Base-by-base conservation (phyloP, 2,888 invertebrate genomes). In the Pinctada fucata region DNA sequence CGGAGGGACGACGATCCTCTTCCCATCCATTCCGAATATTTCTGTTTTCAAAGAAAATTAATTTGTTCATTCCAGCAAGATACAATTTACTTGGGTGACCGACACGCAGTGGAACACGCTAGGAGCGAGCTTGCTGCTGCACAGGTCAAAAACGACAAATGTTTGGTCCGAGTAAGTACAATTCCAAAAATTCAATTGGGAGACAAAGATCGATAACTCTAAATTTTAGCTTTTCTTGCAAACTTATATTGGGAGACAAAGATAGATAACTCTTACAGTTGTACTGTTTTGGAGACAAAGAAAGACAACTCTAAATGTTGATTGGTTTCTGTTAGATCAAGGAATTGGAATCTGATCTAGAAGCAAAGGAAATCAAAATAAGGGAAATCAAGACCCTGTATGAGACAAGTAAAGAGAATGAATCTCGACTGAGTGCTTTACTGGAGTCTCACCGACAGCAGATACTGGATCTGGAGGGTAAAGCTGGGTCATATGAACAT, bases 311-410 rank as follows among this genome's bases (percentile, higher is more conserved):
- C n/a, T n/a, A n/a, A n/a, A n/a, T n/a, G n/a, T n/a, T n/a, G n/a
- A n/a, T n/a, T n/a, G n/a, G n/a, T n/a, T n/a, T n/a, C 16, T 85
- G 83, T 13, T 74, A 91, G 91, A 74, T 89, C 6, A 72, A 85
- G 72, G 91, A 91, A 58, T 67, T 86, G 16, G 88, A 91, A 73
- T 84, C 83, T 75, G 90, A 91, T 80, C 67, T 91, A 69, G 90
- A 92, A 66, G 81, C 85, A n/a, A 89, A 88, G 82, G 91, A 92
- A 69, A 86, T 90, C 49, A 90, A 87, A 82, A 87, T 92, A 16
- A 89, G 87, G 65, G 91, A 92, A 78, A 75, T 91, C 49, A 87
- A 89, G 68, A 76, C 85, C 49, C 83, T 89, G 65, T 78, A 88
- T 70, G 91, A 92, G 50, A 88, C 88, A 3, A 84, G 85, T 16